Evolutionary conservation across 2,797 vertebrate species (phyloP).

Genomic region (Notoglanidium macrostoma): DNA sequence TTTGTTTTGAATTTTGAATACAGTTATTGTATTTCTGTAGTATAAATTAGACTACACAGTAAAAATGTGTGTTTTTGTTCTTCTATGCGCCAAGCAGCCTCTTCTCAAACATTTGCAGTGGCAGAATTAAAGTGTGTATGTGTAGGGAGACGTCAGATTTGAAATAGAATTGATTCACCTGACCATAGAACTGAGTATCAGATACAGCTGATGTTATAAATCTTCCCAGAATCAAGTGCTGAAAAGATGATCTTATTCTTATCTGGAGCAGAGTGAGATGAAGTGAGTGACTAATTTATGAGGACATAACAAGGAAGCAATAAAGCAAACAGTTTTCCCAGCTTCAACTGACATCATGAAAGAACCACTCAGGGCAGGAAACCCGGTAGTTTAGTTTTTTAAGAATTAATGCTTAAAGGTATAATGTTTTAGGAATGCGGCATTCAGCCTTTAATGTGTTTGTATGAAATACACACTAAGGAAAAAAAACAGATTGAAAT

Average conservation of each 20-base stretch:
- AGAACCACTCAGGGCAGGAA: constrained; percentile 55
- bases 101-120: constrained; percentile 54
- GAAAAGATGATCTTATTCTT: constrained; percentile 59
- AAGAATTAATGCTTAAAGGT: constrained; percentile 59
- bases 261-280: constrained; percentile 47
- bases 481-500: constrained; percentile 21
- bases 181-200: constrained; percentile 31
- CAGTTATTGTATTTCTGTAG: constrained; percentile 19
- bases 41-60: constrained; percentile 14
- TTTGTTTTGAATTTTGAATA: constrained; percentile 6
- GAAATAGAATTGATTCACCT: constrained; percentile 46
- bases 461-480: constrained; percentile 33
- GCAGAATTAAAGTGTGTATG: constrained; percentile 41
- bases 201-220: constrained; percentile 47
- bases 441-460: constrained; percentile 33
- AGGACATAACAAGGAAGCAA: constrained; percentile 61
- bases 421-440: constrained; percentile 44
- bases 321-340: constrained; percentile 62
- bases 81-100: constrained; percentile 22
- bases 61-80: constrained; percentile 35
- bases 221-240: constrained; percentile 50
- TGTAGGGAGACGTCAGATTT: constrained; percentile 29
- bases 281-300: constrained; percentile 61
- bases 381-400: constrained; percentile 55
- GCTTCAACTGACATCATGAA: constrained; percentile 55